phyloP scores from a whole-genome alignment of 2,797 vertebrate species.

The Sphaeramia orbicularis region DNA sequence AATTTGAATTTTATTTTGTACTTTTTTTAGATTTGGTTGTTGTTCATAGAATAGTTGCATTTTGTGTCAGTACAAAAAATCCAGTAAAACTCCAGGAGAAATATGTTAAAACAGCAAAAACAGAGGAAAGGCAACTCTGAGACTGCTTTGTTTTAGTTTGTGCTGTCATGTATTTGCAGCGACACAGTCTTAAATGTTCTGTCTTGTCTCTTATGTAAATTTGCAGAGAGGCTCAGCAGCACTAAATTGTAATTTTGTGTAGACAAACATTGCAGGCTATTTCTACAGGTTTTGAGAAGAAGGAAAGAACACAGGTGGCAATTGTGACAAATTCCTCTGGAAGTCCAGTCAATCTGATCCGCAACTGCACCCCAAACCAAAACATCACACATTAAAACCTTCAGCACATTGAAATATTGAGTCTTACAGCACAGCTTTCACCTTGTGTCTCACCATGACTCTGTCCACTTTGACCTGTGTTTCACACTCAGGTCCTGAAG shows the following conservation, averaged over 20 bases:
- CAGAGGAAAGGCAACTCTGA: background rate
- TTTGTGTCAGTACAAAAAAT: background rate
- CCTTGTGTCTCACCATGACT: constrained; percentile 9
- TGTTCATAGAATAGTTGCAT: background rate
- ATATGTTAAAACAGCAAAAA: background rate
- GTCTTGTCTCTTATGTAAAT: constrained; percentile 53
- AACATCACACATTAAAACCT: constrained; percentile 1
- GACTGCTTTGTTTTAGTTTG: constrained; percentile 12
- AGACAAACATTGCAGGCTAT: constrained; percentile 10
- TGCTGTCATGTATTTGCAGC: constrained; percentile 38
- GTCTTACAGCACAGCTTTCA: background rate
- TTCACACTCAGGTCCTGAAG: constrained; percentile 91
- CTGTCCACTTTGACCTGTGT: constrained; percentile 44
- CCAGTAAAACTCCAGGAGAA: background rate
- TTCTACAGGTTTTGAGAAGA: constrained; percentile 74
- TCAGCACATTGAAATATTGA: background rate
- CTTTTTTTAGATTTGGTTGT: background rate
- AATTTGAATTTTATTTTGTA: background rate
- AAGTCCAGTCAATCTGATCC: constrained; percentile 43
- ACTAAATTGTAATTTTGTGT: constrained; percentile 1
- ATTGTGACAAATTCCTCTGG: constrained; percentile 64
- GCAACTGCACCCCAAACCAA: constrained; percentile 22
- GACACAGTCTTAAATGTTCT: constrained; percentile 47
- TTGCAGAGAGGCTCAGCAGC: constrained; percentile 25
- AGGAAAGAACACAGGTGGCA: constrained; percentile 82